Evolutionary conservation across 2,888 invertebrate species (phyloP).

Genomic region (Limnephilus rhombicus): DNA sequence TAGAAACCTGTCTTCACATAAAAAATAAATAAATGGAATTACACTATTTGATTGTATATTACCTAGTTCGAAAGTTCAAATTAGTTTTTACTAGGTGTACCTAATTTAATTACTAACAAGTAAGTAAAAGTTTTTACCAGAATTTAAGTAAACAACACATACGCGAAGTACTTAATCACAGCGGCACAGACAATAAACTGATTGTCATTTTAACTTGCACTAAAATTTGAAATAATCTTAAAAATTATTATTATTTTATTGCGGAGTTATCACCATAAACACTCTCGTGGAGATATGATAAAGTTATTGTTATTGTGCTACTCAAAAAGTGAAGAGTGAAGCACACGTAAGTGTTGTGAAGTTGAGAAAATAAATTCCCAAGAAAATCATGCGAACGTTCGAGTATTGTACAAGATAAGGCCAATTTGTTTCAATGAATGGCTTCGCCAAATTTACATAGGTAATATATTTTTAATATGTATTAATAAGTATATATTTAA

Average conservation of each 20-base stretch:
- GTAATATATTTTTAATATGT: too few relatives aligned
- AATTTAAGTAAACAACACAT: not conserved
- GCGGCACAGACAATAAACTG: not conserved
- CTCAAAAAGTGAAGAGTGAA: not conserved
- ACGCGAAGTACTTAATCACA: not conserved
- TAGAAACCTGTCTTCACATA: too few relatives aligned
- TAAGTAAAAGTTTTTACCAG: too few relatives aligned
- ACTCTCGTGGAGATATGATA: not conserved
- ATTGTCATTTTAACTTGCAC: not conserved
- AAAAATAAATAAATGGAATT: too few relatives aligned
- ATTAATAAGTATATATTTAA: too few relatives aligned
- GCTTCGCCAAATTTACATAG: not conserved
- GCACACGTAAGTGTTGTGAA: not conserved
- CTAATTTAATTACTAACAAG: too few relatives aligned
- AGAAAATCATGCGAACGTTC: not conserved
- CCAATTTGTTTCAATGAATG: not conserved
- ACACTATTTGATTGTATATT: too few relatives aligned
- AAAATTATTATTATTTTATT: not conserved
- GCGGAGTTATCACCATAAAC: not conserved
- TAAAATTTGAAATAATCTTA: not conserved
- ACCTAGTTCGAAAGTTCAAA: too few relatives aligned
- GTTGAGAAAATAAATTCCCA: not conserved
- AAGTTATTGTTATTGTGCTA: not conserved
- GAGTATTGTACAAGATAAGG: not conserved
- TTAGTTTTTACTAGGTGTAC: too few relatives aligned